Percentiles rank a stretch among this genome's conserved stretches.
phyloP scores from a whole-genome alignment of 2,797 vertebrate species.

The Sus cebifrons region DNA sequence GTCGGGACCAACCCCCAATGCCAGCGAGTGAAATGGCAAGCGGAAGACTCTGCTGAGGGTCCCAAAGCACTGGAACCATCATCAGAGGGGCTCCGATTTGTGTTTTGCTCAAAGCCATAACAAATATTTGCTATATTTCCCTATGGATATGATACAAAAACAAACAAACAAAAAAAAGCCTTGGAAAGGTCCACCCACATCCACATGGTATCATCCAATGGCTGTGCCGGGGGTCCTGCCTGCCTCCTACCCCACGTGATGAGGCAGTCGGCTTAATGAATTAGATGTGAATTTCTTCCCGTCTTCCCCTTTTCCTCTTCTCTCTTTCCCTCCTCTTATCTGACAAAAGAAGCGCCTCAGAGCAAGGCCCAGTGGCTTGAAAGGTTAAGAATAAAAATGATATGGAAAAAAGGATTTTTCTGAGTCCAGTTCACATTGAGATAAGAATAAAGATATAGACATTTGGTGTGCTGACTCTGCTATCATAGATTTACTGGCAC shows the following conservation, averaged over 20 bases:
- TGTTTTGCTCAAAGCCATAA: slow-evolving; percentile 11
- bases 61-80: slow-evolving; percentile 67
- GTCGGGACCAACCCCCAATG: slow-evolving; percentile 64
- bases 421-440: slow-evolving; percentile 68
- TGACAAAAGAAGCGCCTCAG: slow-evolving; percentile 41
- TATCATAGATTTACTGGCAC: slow-evolving; percentile 86
- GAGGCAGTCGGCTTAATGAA: background rate
- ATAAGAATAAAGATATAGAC: slow-evolving; percentile 77
- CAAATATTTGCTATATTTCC: slow-evolving; percentile 47
- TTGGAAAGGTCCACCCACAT: background rate
- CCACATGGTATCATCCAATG: background rate
- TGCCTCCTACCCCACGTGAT: fast-evolving
- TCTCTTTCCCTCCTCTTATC: background rate
- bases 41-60: slow-evolving; percentile 61
- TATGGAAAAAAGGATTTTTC: slow-evolving; percentile 63
- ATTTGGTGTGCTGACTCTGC: slow-evolving; percentile 83
- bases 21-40: slow-evolving; percentile 57
- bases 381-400: slow-evolving; percentile 70
- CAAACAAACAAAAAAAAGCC: background rate
- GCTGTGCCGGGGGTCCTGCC: background rate
- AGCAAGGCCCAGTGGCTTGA: slow-evolving; percentile 44
- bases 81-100: slow-evolving; percentile 68
- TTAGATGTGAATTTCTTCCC: background rate
- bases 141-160: slow-evolving; percentile 21
- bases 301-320: background rate